These are phyloP conservation scores for Anoura caudifer DNA, from an alignment of 2,113 vertebrate genomes.

Conservation along the genomic window DNA sequence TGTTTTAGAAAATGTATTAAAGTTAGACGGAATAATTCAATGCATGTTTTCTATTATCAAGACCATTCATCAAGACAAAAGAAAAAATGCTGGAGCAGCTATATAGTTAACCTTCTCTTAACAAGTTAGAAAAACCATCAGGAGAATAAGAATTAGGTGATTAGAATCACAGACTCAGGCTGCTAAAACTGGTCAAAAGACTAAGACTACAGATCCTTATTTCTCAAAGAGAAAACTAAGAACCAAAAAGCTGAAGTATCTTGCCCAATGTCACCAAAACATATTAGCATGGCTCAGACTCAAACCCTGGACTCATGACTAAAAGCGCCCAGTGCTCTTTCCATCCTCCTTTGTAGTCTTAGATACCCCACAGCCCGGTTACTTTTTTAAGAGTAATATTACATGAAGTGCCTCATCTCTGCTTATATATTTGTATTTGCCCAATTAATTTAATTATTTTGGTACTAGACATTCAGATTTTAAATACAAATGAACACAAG, in stretches of 20 bases:
- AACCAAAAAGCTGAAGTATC: background rate
- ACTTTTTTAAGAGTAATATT: background rate
- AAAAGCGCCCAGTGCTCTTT: background rate
- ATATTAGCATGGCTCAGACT: background rate
- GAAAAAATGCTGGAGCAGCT: background rate
- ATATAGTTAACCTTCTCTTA: background rate
- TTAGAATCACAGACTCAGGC: background rate
- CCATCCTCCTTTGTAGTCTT: background rate
- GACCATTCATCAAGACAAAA: background rate
- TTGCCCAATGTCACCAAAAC: background rate
- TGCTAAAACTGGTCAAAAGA: background rate
- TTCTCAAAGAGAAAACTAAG: constrained; percentile 25
- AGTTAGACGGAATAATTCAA: constrained; percentile 23
- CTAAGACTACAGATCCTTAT: background rate
- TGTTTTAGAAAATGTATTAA: constrained; percentile 22
- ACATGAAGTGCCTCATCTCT: background rate
- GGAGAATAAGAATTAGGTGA: background rate
- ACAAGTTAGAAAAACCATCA: background rate
- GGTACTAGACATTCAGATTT: background rate
- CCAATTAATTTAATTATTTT: background rate
- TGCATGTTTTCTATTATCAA: constrained; percentile 15
- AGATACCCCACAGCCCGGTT: background rate
- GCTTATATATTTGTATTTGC: background rate
- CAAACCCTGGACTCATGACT: background rate
- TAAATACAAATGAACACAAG: background rate